These are phyloP conservation scores for Argynnis bischoffii DNA, from an alignment of 2,888 invertebrate species.

Conservation along the genomic window DNA sequence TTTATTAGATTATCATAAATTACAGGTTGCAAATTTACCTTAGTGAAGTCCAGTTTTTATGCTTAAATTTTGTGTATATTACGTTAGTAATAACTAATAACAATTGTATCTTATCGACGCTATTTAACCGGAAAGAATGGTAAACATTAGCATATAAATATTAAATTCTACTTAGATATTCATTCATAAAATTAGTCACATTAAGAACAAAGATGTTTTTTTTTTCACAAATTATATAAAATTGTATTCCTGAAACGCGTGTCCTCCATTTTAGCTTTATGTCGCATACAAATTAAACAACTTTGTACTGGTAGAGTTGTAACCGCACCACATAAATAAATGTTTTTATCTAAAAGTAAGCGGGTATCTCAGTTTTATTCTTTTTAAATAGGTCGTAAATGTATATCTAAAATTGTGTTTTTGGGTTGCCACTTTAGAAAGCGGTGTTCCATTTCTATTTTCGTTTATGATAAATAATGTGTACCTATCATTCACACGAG, in stretches of 20 bases:
- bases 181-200: too few relatives aligned
- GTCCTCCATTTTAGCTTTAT: not conserved
- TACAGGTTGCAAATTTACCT: too few relatives aligned
- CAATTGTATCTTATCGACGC: too few relatives aligned
- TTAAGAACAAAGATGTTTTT: too few relatives aligned
- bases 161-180: too few relatives aligned
- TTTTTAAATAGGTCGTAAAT: slow-evolving; percentile 34
- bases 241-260: not conserved
- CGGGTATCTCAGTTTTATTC: slow-evolving; percentile 26
- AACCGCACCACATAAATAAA: slow-evolving; percentile 16
- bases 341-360: slow-evolving; percentile 22
- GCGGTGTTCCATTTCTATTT: slow-evolving; percentile 30
- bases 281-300: not conserved
- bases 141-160: too few relatives aligned
- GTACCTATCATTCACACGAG: slow-evolving; percentile 14
- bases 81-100: not conserved
- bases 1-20: too few relatives aligned
- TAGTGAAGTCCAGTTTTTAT: not conserved
- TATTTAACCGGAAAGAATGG: too few relatives aligned
- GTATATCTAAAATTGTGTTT: slow-evolving; percentile 26
- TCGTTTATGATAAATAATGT: slow-evolving; percentile 21
- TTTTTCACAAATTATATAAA: not conserved
- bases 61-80: not conserved
- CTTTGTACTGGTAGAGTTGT: slow-evolving; percentile 2
- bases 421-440: slow-evolving; percentile 30